A percentile compares a stretch with the other conserved stretches of the same genome.
Evolutionary conservation across 2,888 invertebrate genomes (phyloP).

Genomic region (Dasypolia templi): DNA sequence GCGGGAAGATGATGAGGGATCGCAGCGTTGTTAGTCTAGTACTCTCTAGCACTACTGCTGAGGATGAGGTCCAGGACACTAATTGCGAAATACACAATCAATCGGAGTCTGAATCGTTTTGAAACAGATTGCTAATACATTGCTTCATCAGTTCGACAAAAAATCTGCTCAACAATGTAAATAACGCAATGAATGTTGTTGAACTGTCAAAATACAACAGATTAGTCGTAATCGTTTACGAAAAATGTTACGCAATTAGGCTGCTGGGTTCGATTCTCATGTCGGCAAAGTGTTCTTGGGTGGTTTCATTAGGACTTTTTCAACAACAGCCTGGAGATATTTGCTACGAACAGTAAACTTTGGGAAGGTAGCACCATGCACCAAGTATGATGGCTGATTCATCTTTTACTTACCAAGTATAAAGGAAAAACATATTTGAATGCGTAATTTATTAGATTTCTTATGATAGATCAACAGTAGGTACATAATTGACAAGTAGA

Average conservation of each 20-base stretch:
- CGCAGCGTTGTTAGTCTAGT: background rate
- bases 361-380: background rate
- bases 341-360: background rate
- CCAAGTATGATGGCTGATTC: background rate
- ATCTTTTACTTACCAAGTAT: background rate
- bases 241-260: too few species aligned
- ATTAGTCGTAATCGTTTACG: too few species aligned
- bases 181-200: too few species aligned
- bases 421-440: background rate
- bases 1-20: background rate
- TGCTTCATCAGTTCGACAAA: too few species aligned
- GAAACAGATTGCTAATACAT: too few species aligned
- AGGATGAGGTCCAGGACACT: background rate
- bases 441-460: too few species aligned
- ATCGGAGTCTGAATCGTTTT: too few species aligned
- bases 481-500: background rate
- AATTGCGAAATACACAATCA: too few species aligned
- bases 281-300: background rate
- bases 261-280: background rate
- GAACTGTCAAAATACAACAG: too few species aligned
- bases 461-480: background rate
- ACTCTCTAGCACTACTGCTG: background rate
- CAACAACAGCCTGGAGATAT: background rate
- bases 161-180: too few species aligned
- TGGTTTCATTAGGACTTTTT: background rate